Base-by-base conservation (phyloP, 2,797 vertebrate species). In the Manis pentadactyla region DNA sequence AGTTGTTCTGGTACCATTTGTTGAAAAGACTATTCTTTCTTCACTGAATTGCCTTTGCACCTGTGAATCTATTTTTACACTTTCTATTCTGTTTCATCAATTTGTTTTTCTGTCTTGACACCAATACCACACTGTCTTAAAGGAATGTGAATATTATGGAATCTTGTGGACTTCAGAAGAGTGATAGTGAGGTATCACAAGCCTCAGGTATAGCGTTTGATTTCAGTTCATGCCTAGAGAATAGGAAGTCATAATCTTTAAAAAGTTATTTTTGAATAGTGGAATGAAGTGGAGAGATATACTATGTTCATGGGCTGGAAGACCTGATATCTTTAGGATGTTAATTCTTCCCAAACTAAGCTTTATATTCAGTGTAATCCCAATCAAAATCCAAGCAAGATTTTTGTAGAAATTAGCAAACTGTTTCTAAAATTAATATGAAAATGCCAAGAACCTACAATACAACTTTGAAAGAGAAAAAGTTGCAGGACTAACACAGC, bases 21-120 rank as follows among this genome's bases (percentile, higher is more conserved):
- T 94, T 95, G 78, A 91, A 91, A 94, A 95, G 49, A 86, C 39
- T 93, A 0, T 95, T 90, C 59, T 92, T 94, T 94, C 64, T 90
- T 21, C 8, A 25, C 69, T 78, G n/a, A 84, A 74, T 87, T 87
- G 59, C 78, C 34, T 90, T 89, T 95, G 88, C 74, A 92, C 46
- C 55, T 90, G 79, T 93, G 75, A 53, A 37, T 86, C 64, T 94
- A 46, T 92, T 95, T 97, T 78, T 90, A 61, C 71, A 81, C 79
- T 86, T 97, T 49, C 42, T 78, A 7, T 79, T 90, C 39, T 74
- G 53, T 90, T 96, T 31, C 59, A 31, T 18, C 94, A 84, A 86
- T 95, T n/a, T 94, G 1, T 85, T 95, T 95, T 90, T 95, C 29
- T 93, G 0, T 78, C 46, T 87, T 93, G 68, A 73, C 63, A 92